Evolutionary conservation across 2,888 invertebrate species (phyloP), one percentile per base, ranked within the genome.

Genomic region (Thera britannica): DNA sequence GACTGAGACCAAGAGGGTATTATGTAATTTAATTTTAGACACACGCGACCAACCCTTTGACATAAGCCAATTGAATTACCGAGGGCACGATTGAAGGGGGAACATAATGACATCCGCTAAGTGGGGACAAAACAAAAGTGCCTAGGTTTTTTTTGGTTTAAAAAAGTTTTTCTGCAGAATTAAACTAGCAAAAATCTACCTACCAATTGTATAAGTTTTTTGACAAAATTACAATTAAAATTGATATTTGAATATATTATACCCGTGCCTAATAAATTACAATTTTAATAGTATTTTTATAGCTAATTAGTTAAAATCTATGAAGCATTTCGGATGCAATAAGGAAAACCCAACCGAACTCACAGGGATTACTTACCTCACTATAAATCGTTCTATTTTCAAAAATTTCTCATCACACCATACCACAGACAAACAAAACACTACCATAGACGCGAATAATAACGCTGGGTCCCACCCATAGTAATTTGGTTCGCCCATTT

Each of bases 401-500:
- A 9, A 46, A 46, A 9, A 46, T 41, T 7, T 7, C 41, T 0
- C 41, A 41, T 41, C 7, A 4, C 41, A 41, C 41, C 3, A 41
- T 41, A 7, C 41, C 41, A 41, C 7, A 41, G 41, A 41, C 7
- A 41, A 41, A 41, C 2, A 1, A 41, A 41, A 41, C 6, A 2
- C 49, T n/a, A 12, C 12, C 49, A 49, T 12, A 23, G 23, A 23
- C 23, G 2, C 5, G 51, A 46, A 9, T 46, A 7, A 46, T 46
- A 2, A 1, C 44, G 9, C 8, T 7, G 51, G 12, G 34, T 46
- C 62, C 9, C 36, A 48, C 36, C 44, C 51, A 62, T 46, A 61
- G 62, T 35, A 38, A 38, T 57, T 63, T 57, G 51, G 44, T 56
- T 58, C 54, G 11, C 73, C 79, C 76, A 79, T 64, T 67, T 70